Base-by-base conservation (phyloP, 2,888 invertebrate species). In the Hyles lineata region DNA sequence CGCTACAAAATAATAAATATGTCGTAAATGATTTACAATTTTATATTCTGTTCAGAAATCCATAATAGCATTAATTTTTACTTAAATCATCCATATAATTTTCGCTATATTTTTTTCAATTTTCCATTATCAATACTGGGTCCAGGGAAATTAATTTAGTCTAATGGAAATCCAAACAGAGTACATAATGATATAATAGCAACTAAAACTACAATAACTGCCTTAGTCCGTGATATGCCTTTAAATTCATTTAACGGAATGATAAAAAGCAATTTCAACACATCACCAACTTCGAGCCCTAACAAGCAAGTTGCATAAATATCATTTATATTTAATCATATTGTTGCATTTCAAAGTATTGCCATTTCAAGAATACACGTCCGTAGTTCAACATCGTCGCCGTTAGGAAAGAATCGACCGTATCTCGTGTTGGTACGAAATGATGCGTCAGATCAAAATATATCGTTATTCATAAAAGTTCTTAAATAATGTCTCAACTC, bases 181-280 rank as follows among this genome's bases (percentile, higher is more conserved):
- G 86, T 83, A 82, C 76, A 82, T 83, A 83, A 82, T 78, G 72
- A 78, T 76, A 77, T 79, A 82, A 80, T 86, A 87, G 87, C 85
- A 87, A 91, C 86, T 89, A 83, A 91, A 89, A 76, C 82, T 88
- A 87, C 79, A 82, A 79, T 76, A 83, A 85, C 85, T 87, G 84
- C 83, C 82, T 83, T 83, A 83, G 80, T 88, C 81, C 83, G 83
- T 92, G 92, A 92, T 92, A 92, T 92, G 92, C 90, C 82, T 89
- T 85, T 83, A 86, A 88, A 85, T 86, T 85, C 82, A 85, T 79
- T 72, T 83, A 89, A 91, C 87, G 91, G 90, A 90, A 91, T 92
- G 91, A 88, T 89, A 85, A 85, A 84, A 87, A 88, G 81, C 85
- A 79, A 86, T 86, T 85, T 85, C 82, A 82, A 79, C 82, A 82